A percentile compares a stretch with the other conserved stretches of the same genome.
phyloP scores from a whole-genome alignment of 1,140 invertebrate species.

The Lepidotrigona ventralis region DNA sequence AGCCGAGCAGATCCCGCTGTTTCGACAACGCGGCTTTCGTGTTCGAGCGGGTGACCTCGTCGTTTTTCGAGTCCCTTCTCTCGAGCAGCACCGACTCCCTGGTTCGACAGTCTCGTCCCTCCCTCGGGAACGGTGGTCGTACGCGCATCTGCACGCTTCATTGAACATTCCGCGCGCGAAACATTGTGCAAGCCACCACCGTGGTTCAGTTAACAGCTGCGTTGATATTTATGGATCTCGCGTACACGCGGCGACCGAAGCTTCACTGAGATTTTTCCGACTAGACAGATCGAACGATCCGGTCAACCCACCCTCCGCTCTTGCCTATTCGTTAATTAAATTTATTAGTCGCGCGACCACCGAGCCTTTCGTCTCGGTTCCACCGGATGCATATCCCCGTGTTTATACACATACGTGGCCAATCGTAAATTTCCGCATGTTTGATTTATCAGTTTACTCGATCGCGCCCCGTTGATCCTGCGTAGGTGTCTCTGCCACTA shows the following conservation, averaged over 20 bases:
- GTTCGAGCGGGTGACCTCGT: constrained; percentile 68
- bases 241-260: constrained; percentile 29
- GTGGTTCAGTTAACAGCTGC: constrained; percentile 37
- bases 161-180: constrained; percentile 69
- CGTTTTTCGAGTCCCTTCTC: constrained; percentile 24
- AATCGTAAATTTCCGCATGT: constrained; percentile 43
- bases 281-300: neutral
- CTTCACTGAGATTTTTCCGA: constrained; percentile 22
- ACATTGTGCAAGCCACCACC: constrained; percentile 50
- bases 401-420: neutral
- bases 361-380: constrained; percentile 33
- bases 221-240: constrained; percentile 58
- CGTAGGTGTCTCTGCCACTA: constrained; percentile 12
- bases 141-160: constrained; percentile 66
- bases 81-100: neutral
- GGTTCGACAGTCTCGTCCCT: constrained; percentile 36
- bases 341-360: constrained; percentile 48
- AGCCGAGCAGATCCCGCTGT: constrained; percentile 61
- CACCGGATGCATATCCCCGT: neutral
- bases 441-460: constrained; percentile 37
- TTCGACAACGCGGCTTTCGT: constrained; percentile 69
- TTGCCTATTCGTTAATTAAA: constrained; percentile 61
- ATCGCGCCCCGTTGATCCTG: constrained; percentile 5
- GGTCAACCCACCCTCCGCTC: constrained; percentile 5
- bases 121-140: constrained; percentile 26